Percentiles rank a stretch among this genome's conserved stretches.
Evolutionary conservation across 2,797 vertebrate genomes (phyloP).

Genomic region (Podargus strigoides): DNA sequence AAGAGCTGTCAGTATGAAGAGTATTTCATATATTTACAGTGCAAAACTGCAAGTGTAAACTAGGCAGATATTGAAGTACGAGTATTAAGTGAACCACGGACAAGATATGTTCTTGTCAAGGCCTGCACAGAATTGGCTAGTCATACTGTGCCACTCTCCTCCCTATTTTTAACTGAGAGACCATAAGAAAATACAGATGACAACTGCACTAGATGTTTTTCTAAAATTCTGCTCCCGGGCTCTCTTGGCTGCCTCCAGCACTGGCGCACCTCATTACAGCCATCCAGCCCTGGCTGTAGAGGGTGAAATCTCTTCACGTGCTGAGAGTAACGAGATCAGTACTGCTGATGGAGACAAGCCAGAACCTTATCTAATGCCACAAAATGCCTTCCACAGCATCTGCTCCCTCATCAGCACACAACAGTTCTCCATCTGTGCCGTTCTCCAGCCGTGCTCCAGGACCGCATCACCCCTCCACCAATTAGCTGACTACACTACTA

Average conservation of each 20-base stretch:
- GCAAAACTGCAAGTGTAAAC: not conserved
- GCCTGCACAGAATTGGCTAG: not conserved
- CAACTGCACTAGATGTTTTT: not conserved
- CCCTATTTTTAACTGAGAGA: not conserved
- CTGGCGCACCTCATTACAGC: not conserved
- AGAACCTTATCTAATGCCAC: not conserved
- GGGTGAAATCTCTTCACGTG: not conserved
- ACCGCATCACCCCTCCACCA: not conserved
- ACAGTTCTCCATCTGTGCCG: not conserved
- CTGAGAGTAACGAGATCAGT: not conserved
- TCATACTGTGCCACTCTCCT: not conserved
- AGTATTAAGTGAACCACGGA: not conserved
- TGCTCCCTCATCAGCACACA: not conserved
- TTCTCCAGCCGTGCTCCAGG: not conserved
- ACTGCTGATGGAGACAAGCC: not conserved
- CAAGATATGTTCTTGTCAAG: slow-evolving; percentile 13
- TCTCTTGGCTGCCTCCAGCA: not conserved
- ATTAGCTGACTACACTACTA: not conserved
- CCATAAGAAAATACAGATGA: not conserved
- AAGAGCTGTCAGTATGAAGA: not conserved
- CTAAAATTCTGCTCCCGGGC: not conserved
- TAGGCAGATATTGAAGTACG: not conserved
- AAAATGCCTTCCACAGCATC: slow-evolving; percentile 8
- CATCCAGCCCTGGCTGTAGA: not conserved
- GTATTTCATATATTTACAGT: not conserved